These are phyloP conservation scores for Pandion haliaetus DNA, from an alignment of 2,113 vertebrate genomes.

Conservation along the genomic window DNA sequence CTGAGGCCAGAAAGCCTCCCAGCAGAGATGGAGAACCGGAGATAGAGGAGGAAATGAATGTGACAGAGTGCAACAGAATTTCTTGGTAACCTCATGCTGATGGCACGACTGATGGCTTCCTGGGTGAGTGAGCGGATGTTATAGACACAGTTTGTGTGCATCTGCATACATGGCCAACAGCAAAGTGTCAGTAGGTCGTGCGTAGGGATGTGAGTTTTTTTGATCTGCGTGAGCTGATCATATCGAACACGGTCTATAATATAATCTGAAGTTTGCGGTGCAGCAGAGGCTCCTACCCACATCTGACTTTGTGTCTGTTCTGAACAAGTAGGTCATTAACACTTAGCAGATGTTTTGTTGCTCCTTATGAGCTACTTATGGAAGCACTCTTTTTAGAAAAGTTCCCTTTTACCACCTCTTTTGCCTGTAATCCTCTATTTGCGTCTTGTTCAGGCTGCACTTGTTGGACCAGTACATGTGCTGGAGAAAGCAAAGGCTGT, in stretches of 20 bases:
- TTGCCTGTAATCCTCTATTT: background rate
- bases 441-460: background rate
- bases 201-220: background rate
- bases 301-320: background rate
- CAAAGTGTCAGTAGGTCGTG: background rate
- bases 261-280: background rate
- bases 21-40: background rate
- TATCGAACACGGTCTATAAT: accelerated
- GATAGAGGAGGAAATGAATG: background rate
- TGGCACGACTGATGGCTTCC: background rate
- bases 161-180: background rate
- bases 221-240: accelerated
- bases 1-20: background rate
- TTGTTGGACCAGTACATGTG: background rate
- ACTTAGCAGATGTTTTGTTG: background rate
- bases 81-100: background rate
- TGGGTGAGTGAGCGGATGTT: background rate
- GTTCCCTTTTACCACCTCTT: background rate
- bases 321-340: background rate
- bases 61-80: background rate
- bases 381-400: background rate
- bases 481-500: background rate
- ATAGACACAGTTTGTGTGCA: background rate
- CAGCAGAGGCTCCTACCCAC: background rate
- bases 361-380: background rate